Conservation (phyloP, 1,140 invertebrate genomes). For the Drosophila mayri region DNA sequence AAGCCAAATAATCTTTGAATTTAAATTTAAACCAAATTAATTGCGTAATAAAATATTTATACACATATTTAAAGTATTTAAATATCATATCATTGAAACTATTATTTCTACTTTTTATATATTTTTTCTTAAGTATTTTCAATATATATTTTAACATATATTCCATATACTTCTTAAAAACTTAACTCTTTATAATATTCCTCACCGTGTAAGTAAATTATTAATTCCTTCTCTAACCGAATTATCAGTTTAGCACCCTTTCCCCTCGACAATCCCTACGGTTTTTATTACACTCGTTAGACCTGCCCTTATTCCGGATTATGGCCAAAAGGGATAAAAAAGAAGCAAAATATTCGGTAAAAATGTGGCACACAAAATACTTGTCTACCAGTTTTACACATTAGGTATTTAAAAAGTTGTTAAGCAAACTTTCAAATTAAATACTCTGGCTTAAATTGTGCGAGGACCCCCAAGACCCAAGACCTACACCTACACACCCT, state of each 20-base stretch:
- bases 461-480: conserved; percentile 28
- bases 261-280: neutral
- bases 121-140: no score
- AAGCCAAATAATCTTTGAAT: no score
- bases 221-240: neutral
- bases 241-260: neutral
- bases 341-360: conserved; percentile 31
- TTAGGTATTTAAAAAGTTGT: conserved; percentile 74
- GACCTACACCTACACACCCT: conserved; percentile 7
- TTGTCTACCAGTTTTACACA: conserved; percentile 50
- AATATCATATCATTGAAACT: no score
- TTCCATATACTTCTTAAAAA: no score
- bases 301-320: conserved; percentile 1
- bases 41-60: no score
- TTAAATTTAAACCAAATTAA: no score
- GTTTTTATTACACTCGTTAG: neutral
- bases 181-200: neutral
- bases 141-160: no score
- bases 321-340: conserved; percentile 1
- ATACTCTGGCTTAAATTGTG: conserved; percentile 64
- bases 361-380: conserved; percentile 54
- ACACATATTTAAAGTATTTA: no score
- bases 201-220: neutral
- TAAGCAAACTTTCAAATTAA: conserved; percentile 76
- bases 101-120: no score